These are phyloP conservation scores for Pseudanteris insignis DNA, from an alignment of 2,888 invertebrate genomes.

Conservation along the genomic window DNA sequence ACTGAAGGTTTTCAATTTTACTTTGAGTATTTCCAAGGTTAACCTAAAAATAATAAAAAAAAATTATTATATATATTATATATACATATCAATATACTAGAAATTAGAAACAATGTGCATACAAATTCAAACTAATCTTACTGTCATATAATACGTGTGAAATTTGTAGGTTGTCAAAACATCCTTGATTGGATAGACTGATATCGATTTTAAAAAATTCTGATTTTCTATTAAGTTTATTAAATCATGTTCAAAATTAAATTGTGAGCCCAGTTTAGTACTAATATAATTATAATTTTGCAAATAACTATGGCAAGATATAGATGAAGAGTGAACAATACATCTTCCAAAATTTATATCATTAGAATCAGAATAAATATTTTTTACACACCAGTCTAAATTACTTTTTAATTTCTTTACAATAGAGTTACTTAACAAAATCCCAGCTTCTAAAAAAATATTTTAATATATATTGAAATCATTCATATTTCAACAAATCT, in stretches of 20 bases:
- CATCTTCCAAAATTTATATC: constrained; percentile 91
- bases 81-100: no score
- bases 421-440: constrained; percentile 88
- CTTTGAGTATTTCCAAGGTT: constrained; percentile 63
- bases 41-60: constrained; percentile 52
- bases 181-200: constrained; percentile 74
- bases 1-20: constrained; percentile 66
- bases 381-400: constrained; percentile 90
- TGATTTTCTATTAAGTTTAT: constrained; percentile 62
- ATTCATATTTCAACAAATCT: neutral
- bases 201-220: constrained; percentile 71
- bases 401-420: constrained; percentile 79
- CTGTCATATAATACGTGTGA: constrained; percentile 78
- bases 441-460: constrained; percentile 77
- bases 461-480: no score
- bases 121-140: no score
- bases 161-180: constrained; percentile 75
- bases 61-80: no score
- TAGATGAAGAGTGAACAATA: constrained; percentile 76
- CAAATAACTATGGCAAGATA: constrained; percentile 70
- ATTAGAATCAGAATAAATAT: constrained; percentile 82
- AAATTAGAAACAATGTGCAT: no score
- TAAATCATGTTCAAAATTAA: constrained; percentile 66
- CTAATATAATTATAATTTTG: constrained; percentile 67
- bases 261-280: constrained; percentile 51